Percentiles rank a stretch among this genome's conserved stretches.
Evolutionary conservation across 2,113 vertebrate species (phyloP).

Genomic region (Monarcha castaneiventris): DNA sequence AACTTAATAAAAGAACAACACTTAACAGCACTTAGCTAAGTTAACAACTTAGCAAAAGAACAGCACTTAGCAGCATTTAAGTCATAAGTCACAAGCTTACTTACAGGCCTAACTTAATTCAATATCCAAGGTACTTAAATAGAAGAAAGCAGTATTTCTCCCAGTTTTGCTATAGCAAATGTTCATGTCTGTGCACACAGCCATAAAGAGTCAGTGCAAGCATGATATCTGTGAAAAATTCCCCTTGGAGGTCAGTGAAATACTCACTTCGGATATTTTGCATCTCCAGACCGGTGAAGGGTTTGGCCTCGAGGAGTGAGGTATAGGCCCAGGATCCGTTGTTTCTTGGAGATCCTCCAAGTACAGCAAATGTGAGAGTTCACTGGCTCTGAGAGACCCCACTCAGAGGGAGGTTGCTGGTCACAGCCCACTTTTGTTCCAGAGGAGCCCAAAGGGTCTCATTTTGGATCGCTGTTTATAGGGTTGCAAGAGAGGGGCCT

Average conservation of each 20-base stretch:
- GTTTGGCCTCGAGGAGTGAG: background rate
- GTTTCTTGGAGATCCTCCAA: accelerated
- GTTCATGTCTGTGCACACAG: background rate
- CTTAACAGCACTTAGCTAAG: background rate
- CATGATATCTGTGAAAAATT: background rate
- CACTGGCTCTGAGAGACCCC: background rate
- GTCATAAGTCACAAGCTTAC: background rate
- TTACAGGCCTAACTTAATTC: background rate
- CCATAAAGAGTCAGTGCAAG: background rate
- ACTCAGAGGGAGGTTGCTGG: background rate
- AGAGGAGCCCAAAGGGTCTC: background rate
- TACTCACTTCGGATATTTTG: background rate
- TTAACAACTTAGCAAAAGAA: background rate
- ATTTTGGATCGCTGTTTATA: background rate
- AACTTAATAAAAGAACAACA: background rate
- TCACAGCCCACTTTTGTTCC: background rate
- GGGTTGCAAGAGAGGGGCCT: background rate
- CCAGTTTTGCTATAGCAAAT: background rate
- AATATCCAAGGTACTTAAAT: background rate
- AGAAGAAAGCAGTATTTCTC: background rate
- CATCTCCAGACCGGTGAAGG: background rate
- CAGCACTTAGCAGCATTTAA: background rate
- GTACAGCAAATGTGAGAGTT: background rate
- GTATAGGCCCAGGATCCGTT: accelerated
- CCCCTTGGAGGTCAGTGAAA: background rate